Evolutionary conservation across 2,797 vertebrate genomes (phyloP).

Genomic region (Myotis findleyi): DNA sequence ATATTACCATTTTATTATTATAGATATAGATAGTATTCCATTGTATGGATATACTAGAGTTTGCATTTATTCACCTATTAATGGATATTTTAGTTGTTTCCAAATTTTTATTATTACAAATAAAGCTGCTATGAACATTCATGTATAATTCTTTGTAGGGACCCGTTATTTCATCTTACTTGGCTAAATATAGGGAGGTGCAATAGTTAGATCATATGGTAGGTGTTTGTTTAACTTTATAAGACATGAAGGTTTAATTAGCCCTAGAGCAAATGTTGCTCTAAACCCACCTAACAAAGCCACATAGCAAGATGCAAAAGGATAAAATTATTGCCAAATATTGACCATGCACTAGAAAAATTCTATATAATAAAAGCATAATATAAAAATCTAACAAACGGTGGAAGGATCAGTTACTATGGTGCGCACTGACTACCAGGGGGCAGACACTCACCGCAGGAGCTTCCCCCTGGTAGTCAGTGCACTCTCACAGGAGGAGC

Average conservation of each 20-base stretch:
- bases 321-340: background rate
- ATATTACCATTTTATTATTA: too few species aligned
- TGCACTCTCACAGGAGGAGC: too few species aligned
- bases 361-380: too few species aligned
- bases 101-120: background rate
- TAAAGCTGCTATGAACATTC: background rate
- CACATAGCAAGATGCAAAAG: background rate
- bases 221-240: background rate
- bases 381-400: too few species aligned
- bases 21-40: background rate
- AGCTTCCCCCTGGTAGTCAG: too few species aligned
- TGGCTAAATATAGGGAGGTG: background rate
- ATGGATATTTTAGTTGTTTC: background rate
- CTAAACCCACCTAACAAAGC: background rate
- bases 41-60: background rate
- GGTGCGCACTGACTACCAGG: too few species aligned
- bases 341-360: background rate
- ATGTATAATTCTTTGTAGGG: background rate
- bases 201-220: background rate
- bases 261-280: background rate
- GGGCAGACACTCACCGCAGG: too few species aligned
- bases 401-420: too few species aligned
- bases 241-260: constrained; percentile 1
- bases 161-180: background rate
- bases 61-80: background rate